Percentiles rank a stretch among this genome's conserved stretches.
Conservation (phyloP, 2,797 vertebrate genomes). For the Platyrinchus mystaceus region DNA sequence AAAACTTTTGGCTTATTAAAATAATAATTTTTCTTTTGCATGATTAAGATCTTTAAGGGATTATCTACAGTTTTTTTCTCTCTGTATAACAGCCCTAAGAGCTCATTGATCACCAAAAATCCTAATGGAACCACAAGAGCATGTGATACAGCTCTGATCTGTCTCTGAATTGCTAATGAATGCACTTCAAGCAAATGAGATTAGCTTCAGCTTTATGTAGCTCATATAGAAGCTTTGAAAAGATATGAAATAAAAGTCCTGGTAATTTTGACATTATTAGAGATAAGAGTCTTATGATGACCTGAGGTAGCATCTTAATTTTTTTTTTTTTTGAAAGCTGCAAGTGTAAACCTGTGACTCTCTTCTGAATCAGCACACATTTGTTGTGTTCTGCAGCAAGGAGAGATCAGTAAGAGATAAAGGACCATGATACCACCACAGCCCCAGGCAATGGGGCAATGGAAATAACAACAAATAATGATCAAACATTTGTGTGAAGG, state of each 20-base stretch:
- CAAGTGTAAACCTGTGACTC: neutral
- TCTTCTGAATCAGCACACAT: neutral
- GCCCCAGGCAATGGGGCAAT: neutral
- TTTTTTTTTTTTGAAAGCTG: neutral
- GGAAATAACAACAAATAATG: neutral
- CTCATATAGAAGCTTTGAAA: neutral
- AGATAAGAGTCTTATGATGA: neutral
- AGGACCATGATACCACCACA: neutral
- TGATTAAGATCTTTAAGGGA: conserved; percentile 34
- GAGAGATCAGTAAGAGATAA: neutral
- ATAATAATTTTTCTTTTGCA: neutral
- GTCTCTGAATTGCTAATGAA: neutral
- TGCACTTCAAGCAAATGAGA: neutral
- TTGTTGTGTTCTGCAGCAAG: neutral
- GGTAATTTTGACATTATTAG: neutral
- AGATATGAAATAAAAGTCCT: neutral
- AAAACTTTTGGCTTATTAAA: conserved; percentile 4
- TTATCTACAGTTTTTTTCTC: neutral
- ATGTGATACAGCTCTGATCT: neutral
- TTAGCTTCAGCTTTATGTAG: neutral
- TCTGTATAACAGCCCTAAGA: neutral
- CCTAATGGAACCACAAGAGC: conserved; percentile 17
- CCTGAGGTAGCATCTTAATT: neutral
- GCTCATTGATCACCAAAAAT: conserved; percentile 2
- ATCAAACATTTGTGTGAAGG: neutral